Base-by-base conservation (phyloP, 1,140 invertebrate species). In the Caenorhabditis tropicalis region DNA sequence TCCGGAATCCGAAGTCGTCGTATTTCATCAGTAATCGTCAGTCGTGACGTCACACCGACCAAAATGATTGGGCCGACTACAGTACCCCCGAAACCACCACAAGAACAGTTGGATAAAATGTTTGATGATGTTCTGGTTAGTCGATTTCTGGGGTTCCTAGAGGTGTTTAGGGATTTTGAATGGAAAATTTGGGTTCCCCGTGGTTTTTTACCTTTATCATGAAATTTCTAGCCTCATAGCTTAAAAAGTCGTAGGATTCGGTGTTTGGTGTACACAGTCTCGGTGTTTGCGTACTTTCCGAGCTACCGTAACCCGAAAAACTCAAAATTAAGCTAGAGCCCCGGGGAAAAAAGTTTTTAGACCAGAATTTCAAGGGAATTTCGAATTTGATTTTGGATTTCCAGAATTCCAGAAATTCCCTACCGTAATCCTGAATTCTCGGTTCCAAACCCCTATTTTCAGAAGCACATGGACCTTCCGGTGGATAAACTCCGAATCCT, bases 401-500 rank as follows among this genome's bases (percentile, higher is more conserved):
- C n/a, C n/a, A 82, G 81, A 19, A 12, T 81, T n/a, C 29, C n/a
- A 12, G 56, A 84, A 15, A 19, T 39, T 16, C 19, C 6, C 1
- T 27, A 19, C 15, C 12, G 19, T 21, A 74, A 65, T 60, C n/a
- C n/a, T n/a, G n/a, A n/a, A n/a, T 16, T 65, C n/a, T 12, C 19
- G 10, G 24, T 49, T 16, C 48, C 48, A 36, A 80, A n/a, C 70
- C 24, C 27, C 9, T 19, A 33, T 93, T 88, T 93, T 12, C 93
- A 97, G 96, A 95, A 95, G 60, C 96, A 95, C 31, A 99, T 99
- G 97, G 98, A 99, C 92, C 93, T 99, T 87, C 98, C 98, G 16
- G 96, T 97, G 21, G 98, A 99, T 92, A 99, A 99, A 92, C 96
- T 96, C 84, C 98, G 98, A 92, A 93, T 98, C 10, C 93, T 99